Conservation (phyloP, 2,888 invertebrate genomes). For the Ophioninae sp. region DNA sequence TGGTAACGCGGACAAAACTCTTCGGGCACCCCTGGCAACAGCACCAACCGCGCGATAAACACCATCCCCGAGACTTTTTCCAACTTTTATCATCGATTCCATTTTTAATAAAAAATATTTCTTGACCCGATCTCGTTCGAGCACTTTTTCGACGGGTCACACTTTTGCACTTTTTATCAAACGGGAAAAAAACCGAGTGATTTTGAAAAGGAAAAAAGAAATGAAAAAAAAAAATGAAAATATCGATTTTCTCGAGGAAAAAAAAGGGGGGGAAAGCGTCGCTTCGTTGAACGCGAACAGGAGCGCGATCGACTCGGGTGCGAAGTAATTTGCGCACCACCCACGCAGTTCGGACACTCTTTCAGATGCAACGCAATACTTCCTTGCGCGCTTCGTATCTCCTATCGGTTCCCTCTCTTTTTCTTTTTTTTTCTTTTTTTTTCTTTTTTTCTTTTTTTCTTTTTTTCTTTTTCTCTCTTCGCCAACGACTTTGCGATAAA, state of each 20-base stretch:
- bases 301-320: neutral
- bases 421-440: conserved; percentile 24
- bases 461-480: conserved; percentile 28
- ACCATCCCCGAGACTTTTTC: conserved; percentile 76
- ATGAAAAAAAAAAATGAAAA: neutral
- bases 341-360: conserved; percentile 32
- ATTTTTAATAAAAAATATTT: conserved; percentile 61
- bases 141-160: no score
- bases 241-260: conserved; percentile 14
- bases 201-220: neutral
- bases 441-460: conserved; percentile 13
- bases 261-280: neutral
- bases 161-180: neutral
- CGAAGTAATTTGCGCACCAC: conserved; percentile 1
- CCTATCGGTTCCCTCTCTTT: conserved; percentile 30
- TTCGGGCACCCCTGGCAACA: conserved; percentile 75
- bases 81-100: conserved; percentile 78
- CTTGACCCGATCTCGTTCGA: neutral
- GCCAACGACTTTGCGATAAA: conserved; percentile 44
- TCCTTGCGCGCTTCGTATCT: conserved; percentile 43
- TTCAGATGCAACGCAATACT: conserved; percentile 46
- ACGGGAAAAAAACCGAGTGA: neutral
- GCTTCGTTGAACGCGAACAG: neutral
- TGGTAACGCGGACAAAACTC: conserved; percentile 76
- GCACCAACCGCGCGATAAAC: conserved; percentile 76